Evolutionary conservation across 2,888 invertebrate species (phyloP).

Genomic region (Leptopterna dolabrata): DNA sequence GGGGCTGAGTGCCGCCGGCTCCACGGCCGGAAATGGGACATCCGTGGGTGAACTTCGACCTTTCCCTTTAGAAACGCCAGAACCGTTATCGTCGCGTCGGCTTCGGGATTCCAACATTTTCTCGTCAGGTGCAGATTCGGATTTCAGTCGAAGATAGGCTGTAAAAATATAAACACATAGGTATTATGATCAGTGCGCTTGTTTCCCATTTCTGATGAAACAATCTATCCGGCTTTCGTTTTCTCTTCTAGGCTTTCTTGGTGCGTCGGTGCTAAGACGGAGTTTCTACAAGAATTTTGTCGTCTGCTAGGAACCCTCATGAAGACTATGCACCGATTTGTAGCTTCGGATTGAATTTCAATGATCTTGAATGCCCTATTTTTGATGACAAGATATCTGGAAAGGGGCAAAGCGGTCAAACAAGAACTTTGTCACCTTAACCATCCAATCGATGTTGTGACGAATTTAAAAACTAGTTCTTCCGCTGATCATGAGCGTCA

Average conservation of each 20-base stretch:
- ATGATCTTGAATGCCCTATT: too few relatives aligned
- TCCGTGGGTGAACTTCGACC: slow-evolving; percentile 22
- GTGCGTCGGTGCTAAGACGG: too few relatives aligned
- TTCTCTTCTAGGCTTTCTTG: neutral
- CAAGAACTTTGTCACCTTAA: too few relatives aligned
- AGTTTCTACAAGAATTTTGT: too few relatives aligned
- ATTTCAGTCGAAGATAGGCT: neutral
- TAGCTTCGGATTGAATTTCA: too few relatives aligned
- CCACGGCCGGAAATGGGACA: slow-evolving; percentile 10
- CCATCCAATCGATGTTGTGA: too few relatives aligned
- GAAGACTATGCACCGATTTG: too few relatives aligned
- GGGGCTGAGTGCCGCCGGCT: neutral
- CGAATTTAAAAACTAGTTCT: too few relatives aligned
- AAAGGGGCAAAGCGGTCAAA: too few relatives aligned
- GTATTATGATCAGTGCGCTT: neutral
- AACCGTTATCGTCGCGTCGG: neutral
- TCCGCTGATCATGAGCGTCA: too few relatives aligned
- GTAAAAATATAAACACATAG: neutral
- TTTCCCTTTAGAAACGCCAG: slow-evolving; percentile 12
- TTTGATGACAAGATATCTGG: too few relatives aligned
- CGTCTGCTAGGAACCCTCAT: too few relatives aligned
- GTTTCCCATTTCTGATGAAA: neutral
- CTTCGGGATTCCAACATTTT: neutral
- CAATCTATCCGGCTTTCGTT: neutral
- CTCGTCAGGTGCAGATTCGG: slow-evolving; percentile 2